Evolutionary conservation across 2,888 invertebrate species (phyloP).

Genomic region (Chrysina gloriosa): DNA sequence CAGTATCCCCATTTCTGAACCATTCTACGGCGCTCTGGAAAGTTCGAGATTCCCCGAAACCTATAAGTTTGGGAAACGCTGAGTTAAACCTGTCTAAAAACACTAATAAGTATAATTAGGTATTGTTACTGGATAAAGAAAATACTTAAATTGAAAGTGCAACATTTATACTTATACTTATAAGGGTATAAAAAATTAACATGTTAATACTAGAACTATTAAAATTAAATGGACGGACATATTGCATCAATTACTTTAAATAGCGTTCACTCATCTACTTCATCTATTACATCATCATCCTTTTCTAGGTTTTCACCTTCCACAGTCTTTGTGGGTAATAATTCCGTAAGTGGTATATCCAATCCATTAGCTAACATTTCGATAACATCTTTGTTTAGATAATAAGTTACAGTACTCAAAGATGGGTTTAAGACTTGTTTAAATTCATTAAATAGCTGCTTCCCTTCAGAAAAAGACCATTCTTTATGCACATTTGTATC

Average conservation of each 20-base stretch:
- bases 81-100: too few relatives aligned
- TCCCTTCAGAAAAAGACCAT: conserved; percentile 60
- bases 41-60: too few relatives aligned
- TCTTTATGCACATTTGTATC: conserved; percentile 62
- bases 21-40: too few relatives aligned
- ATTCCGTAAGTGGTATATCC: conserved; percentile 56
- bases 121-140: too few relatives aligned
- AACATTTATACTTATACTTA: too few relatives aligned
- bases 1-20: too few relatives aligned
- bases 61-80: too few relatives aligned
- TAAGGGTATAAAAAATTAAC: too few relatives aligned
- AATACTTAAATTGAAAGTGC: too few relatives aligned
- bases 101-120: too few relatives aligned
- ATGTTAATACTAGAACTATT: too few relatives aligned
- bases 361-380: conserved; percentile 62
- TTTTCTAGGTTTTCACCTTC: conserved; percentile 46
- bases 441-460: conserved; percentile 60
- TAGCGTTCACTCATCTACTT: conserved; percentile 53
- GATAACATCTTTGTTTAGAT: conserved; percentile 61
- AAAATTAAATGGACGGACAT: conserved; percentile 38
- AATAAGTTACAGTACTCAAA: conserved; percentile 61
- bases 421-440: conserved; percentile 58
- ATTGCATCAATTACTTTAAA: not conserved
- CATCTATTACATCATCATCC: conserved; percentile 57
- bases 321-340: conserved; percentile 54